A percentile compares a stretch with the other conserved stretches of the same genome.
phyloP scores from a whole-genome alignment of 2,797 vertebrate species.

The Alfaro cultratus region DNA sequence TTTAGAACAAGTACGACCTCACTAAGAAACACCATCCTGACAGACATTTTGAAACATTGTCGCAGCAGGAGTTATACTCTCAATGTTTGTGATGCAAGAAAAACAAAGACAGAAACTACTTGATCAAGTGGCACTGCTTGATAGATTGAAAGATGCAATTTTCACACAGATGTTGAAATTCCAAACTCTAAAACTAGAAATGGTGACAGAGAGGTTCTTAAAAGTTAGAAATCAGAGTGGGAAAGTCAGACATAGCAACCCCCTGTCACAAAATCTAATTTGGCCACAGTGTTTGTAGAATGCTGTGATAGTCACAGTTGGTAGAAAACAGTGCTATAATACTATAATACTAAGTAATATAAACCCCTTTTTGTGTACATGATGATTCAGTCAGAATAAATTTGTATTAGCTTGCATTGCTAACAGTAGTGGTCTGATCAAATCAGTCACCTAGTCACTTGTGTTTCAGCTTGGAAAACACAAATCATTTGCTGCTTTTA shows the following conservation, averaged over 20 bases:
- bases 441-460: background rate
- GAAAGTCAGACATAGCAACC: background rate
- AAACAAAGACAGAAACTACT: background rate
- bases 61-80: background rate
- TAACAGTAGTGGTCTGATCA: background rate
- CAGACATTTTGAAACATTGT: background rate
- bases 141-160: background rate
- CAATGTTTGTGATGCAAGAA: background rate
- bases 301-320: background rate
- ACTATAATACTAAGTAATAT: no score
- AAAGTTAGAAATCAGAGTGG: background rate
- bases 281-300: background rate
- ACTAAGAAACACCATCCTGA: background rate
- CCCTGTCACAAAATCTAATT: background rate
- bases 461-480: background rate
- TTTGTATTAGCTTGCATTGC: background rate
- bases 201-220: background rate
- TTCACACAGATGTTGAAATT: background rate
- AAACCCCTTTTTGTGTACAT: background rate
- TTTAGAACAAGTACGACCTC: background rate
- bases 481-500: background rate
- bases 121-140: background rate
- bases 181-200: background rate
- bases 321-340: background rate
- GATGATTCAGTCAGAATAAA: background rate